phyloP scores from a whole-genome alignment of 1,140 invertebrate species.

The Neotoxoptera formosana region DNA sequence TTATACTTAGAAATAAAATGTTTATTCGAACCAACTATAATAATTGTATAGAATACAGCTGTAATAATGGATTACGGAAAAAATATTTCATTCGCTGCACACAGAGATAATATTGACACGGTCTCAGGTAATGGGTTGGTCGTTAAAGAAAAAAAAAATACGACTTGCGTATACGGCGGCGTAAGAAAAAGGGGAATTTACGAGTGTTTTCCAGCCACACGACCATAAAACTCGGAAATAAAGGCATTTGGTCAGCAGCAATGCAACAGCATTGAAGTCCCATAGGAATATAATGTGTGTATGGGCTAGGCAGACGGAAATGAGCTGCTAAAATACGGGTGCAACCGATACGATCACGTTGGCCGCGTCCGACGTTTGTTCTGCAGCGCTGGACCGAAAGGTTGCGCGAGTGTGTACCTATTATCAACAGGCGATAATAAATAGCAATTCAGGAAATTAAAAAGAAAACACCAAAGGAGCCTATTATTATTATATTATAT shows the following conservation, averaged over 20 bases:
- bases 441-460: conserved; percentile 56
- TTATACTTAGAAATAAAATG: not conserved
- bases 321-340: conserved; percentile 54
- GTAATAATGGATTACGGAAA: not conserved
- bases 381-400: not conserved
- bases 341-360: conserved; percentile 44
- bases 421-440: conserved; percentile 35
- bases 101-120: conserved; percentile 12
- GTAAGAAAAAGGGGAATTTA: conserved; percentile 50
- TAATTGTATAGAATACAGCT: not conserved
- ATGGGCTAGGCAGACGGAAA: conserved; percentile 27
- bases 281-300: conserved; percentile 30
- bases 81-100: not conserved
- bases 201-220: conserved; percentile 39
- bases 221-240: conserved; percentile 34
- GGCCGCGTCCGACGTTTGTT: not conserved
- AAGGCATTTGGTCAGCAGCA: conserved; percentile 56
- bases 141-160: conserved; percentile 29
- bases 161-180: not conserved
- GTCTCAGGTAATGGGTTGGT: conserved; percentile 29
- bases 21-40: not conserved
- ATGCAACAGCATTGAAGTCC: conserved; percentile 30
- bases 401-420: not conserved
- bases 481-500: conserved; percentile 1
- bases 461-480: conserved; percentile 13